Evolutionary conservation across 2,888 invertebrate genomes (phyloP), one percentile per base, ranked within the genome.

Genomic region (Acrocyrtus sp.): DNA sequence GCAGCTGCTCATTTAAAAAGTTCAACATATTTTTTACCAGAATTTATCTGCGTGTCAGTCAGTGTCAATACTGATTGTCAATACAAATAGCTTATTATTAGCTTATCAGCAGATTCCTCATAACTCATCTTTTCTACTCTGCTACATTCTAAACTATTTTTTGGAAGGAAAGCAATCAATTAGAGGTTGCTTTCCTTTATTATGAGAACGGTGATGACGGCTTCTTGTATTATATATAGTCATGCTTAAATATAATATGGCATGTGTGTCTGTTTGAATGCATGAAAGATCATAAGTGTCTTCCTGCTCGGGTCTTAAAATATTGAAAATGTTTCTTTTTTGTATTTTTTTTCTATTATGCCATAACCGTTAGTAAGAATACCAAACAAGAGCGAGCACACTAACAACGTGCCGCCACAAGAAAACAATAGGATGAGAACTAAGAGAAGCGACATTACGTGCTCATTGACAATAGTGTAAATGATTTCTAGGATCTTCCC

Each of bases 361-460:
- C n/a, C n/a, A n/a, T n/a, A n/a, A n/a, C n/a, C n/a, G n/a, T n/a
- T n/a, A n/a, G n/a, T n/a, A n/a, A n/a, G n/a, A n/a, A n/a, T n/a
- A n/a, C n/a, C n/a, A n/a, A n/a, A n/a, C n/a, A n/a, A 50, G 24
- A 6, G 5, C 39, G 22, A 41, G 24, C 39, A 34, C 12, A 48
- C 47, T 43, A 15, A 27, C 15, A n/a, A 34, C 48, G 29, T 50
- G 60, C 48, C 26, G 27, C n/a, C n/a, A n/a, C n/a, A n/a, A n/a
- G 48, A 48, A 61, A 50, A 61, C 60, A 61, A 61, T 60, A 29
- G 39, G 60, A 48, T n/a, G n/a, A n/a, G n/a, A n/a, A n/a, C n/a
- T n/a, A n/a, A 61, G 48, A 24, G n/a, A 26, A 61, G 50, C 48
- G 60, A 61, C 60, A 61, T 61, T 50, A 50, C 8, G 34, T 61